Evolutionary conservation across 2,113 vertebrate genomes (phyloP), one percentile per base, ranked within the genome.

Genomic region (Heloderma charlesbogerti): DNA sequence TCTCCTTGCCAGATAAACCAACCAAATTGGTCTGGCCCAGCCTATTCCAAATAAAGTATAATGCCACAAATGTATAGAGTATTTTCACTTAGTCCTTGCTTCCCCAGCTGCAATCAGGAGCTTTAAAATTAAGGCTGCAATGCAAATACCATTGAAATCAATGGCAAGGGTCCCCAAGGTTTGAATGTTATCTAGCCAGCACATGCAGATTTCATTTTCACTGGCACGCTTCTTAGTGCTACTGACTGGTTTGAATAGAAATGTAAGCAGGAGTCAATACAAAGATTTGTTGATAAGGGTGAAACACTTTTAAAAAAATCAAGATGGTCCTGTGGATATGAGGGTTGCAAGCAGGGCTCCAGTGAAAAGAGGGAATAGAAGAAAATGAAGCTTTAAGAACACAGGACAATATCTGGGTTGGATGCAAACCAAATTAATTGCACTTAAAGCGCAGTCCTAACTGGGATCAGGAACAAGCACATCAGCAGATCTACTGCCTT

Each of bases 341-440:
- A 92, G 71, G 29, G 90, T 93, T 92, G 89, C 80, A 88, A 88
- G 91, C 85, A 74, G 89, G 90, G 93, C 86, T 93, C 77, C 91
- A 91, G 92, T 94, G 92, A 91, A 95, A 94, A 95, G 92, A 40
- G 82, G 86, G 91, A 89, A 92, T 77, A 86, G 87, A 93, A 91
- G 90, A 94, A 78, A 20, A 37, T n/a, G 43, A 31, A 31, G 34
- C n/a, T 54, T 31, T 34, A 51, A 83, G 37, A 22, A 51, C 18
- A 69, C 43, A 25, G 37, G 2, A 3, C 20, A 88, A 43, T 80
- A 34, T 37, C 74, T 63, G 37, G 37, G 29, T 31, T 66, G 29
- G 74, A 78, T 51, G 29, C 45, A 88, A 72, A 78, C 37, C 63
- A 83, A 83, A 40, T 43, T 69, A 84, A 27, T 5, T 84, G 63